Percentiles rank a stretch among this genome's conserved stretches.
phyloP scores from a whole-genome alignment of 30 jellyfish, hydroid and myxozoan species.

The Hydractinia symbiolongicarpus region DNA sequence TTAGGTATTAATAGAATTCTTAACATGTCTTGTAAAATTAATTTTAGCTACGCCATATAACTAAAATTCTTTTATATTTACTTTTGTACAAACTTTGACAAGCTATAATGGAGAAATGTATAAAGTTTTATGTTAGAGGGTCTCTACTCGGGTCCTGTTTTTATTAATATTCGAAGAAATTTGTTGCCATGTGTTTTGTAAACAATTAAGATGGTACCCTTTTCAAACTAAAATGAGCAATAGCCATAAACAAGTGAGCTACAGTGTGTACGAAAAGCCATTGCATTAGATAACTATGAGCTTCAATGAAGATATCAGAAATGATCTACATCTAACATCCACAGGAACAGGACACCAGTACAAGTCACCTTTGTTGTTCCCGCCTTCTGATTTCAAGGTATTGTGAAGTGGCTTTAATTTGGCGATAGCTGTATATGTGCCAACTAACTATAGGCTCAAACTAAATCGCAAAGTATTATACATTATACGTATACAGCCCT shows the following conservation, averaged over 20 bases:
- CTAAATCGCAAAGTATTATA: no score
- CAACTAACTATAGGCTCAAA: no score
- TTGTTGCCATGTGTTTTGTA: conserved; percentile 11
- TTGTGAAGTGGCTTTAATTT: no score
- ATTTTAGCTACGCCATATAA: neutral
- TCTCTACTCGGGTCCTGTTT: neutral
- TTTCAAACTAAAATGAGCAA: no score
- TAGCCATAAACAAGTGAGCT: no score
- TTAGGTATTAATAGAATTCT: neutral
- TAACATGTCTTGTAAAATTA: neutral
- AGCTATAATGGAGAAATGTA: no score
- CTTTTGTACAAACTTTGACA: no score
- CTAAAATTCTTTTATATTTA: neutral
- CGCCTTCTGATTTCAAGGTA: conserved; percentile 69
- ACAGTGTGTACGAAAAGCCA: no score
- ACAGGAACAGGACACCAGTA: conserved; percentile 68
- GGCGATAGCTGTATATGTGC: no score
- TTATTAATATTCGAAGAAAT: neutral
- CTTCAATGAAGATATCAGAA: conserved; percentile 27
- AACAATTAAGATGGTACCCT: conserved; percentile 1
- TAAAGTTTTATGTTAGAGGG: no score
- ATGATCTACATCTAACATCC: conserved; percentile 63
- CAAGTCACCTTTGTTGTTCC: conserved; percentile 41
- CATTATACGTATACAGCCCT: no score
- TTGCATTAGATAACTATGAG: neutral